A percentile compares a stretch with the other conserved stretches of the same genome.
phyloP scores from a whole-genome alignment of 2,888 invertebrate genomes.

The Leucoma salicis region DNA sequence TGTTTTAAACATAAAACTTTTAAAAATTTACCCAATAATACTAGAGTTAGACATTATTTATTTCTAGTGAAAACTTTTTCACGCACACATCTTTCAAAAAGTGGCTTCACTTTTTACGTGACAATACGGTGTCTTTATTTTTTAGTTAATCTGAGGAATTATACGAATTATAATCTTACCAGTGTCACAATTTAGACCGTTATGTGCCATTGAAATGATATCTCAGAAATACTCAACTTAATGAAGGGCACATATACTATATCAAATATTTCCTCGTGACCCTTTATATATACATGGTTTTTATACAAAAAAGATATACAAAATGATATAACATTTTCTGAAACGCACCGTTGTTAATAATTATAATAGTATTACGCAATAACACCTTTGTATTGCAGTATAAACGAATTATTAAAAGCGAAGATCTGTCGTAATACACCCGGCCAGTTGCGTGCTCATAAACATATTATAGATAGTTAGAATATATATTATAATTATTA shows the following conservation, averaged over 20 bases:
- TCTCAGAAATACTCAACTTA: background rate
- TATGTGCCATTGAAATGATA: background rate
- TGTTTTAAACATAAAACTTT: too few species aligned
- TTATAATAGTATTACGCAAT: constrained; percentile 27
- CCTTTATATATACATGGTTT: constrained; percentile 2
- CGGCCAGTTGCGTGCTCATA: constrained; percentile 19
- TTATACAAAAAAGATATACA: constrained; percentile 4
- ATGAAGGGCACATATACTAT: background rate
- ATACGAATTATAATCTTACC: background rate
- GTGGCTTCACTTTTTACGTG: too few species aligned
- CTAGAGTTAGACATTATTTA: too few species aligned
- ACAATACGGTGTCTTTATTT: too few species aligned
- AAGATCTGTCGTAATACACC: constrained; percentile 21
- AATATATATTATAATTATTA: too few species aligned
- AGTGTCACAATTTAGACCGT: background rate
- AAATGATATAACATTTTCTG: background rate
- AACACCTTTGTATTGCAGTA: background rate
- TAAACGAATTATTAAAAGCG: background rate
- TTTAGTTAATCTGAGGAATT: too few species aligned
- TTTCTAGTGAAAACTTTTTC: too few species aligned
- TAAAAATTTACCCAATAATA: too few species aligned
- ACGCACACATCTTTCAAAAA: too few species aligned
- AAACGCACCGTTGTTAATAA: background rate
- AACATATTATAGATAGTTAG: constrained; percentile 1
- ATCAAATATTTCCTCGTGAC: background rate